Base-by-base conservation (phyloP, 2,888 invertebrate genomes). In the Alcis repandata region DNA sequence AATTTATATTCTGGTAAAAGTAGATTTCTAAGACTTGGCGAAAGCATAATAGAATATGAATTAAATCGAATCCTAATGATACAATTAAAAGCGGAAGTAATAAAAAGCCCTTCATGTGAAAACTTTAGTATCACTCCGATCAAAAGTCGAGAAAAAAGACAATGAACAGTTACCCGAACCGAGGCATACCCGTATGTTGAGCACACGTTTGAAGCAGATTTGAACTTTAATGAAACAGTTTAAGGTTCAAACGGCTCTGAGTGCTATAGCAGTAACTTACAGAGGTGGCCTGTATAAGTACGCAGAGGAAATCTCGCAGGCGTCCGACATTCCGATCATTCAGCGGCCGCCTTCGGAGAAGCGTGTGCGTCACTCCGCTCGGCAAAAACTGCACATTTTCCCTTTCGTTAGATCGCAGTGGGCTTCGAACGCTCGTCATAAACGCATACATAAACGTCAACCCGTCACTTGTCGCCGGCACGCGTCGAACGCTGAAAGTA, bases 341-440 rank as follows among this genome's bases (percentile, higher is more conserved):
- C 73, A 76, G 76, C 75, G 76, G 74, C 78, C 74, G 73, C 72
- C 67, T 91, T 87, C 87, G 88, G 83, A 83, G 89, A 86, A 88
- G 63, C 63, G 77, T 73, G 77, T 87, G 90, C 90, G 91, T 91
- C 91, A 91, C 54, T 46, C 27, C 49, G 63, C 57, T 60, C 75
- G 63, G 82, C 84, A 91, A 92, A 92, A 92, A 91, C 90, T 87
- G 84, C 82, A 78, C 82, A 89, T 92, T 92, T 92, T 92, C 92
- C 91, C 92, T 92, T 91, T 93, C 92, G 85, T 84, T 88, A 89
- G 87, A 52, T 52, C 60, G 59, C 60, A 38, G 51, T 49, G 41
- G 22, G 56, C 38, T 86, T 87, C 83, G 79, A 83, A 79, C 80
- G 83, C 80, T 78, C 76, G 85, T 84, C 87, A 87, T 88, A 89